Base-by-base conservation (phyloP, 2,113 vertebrate genomes). In the Nymphicus hollandicus region DNA sequence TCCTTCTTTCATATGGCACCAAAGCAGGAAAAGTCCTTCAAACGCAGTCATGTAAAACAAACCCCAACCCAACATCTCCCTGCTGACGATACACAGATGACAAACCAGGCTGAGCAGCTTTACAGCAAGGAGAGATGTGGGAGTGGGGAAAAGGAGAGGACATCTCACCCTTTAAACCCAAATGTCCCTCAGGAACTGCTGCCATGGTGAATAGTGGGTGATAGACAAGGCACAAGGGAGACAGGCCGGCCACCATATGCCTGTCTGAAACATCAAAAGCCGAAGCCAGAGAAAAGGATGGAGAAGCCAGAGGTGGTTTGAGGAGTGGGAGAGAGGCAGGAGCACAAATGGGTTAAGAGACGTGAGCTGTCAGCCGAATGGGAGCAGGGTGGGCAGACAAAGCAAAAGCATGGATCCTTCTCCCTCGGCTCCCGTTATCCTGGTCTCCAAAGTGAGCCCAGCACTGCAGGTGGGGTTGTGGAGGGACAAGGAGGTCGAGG, bases 221-320 rank as follows among this genome's bases (percentile, higher is more conserved):
- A 94, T 12, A 80, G 92, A 93, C 10, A 3, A 58, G 88, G 35
- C 83, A 83, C 1, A 0, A 71, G 83, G 66, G 58, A 87, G 87
- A 79, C 84, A 89, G 80, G 33, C 88, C 1, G 5, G 91, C 64
- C 64, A 74, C 80, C 91, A 77, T 83, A 63, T 86, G 88, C 68
- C 86, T 73, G 86, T 71, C 83, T 84, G 88, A 71, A 47, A 91
- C 88, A 74, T 55, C 92, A 78, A 50, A 41, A 71, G 10, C 46
- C 80, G 77, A 17, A 58, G 58, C 2, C 52, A 41, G 44, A 19
- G 47, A 65, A 37, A 63, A 55, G 20, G 15, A 74, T 19, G 55
- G 72, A 58, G 76, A 89, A 55, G n/a, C 64, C 92, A 91, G 88
- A 31, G 72, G 63, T 86, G 82, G 7, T 93, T 41, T 13, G 37